phyloP scores from a whole-genome alignment of 2,797 vertebrate genomes.

The Petrocephalus schoutedeni region DNA sequence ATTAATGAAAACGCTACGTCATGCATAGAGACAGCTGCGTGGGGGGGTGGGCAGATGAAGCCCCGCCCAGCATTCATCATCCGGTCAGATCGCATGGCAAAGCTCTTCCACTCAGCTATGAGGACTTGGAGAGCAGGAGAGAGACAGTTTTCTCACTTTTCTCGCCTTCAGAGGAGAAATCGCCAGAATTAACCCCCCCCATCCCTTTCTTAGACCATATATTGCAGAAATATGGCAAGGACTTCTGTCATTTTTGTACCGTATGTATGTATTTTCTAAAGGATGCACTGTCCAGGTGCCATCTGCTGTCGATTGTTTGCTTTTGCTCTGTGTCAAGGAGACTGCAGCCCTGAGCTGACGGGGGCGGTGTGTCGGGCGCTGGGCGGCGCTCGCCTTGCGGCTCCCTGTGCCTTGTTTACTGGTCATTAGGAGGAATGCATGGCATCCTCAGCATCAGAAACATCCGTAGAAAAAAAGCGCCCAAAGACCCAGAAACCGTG shows the following conservation, averaged over 20 bases:
- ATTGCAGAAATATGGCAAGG: constrained; percentile 31
- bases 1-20: neutral
- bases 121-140: neutral
- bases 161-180: constrained; percentile 31
- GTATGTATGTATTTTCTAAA: constrained; percentile 54
- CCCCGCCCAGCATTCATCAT: neutral
- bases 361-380: neutral
- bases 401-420: constrained; percentile 69
- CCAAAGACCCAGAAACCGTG: neutral
- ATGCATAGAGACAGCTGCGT: constrained; percentile 10
- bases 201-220: constrained; percentile 47
- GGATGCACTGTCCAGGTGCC: constrained; percentile 49
- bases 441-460: constrained; percentile 27
- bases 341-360: neutral
- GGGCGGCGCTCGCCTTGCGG: neutral
- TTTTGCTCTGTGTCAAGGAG: constrained; percentile 15
- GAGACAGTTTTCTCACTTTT: constrained; percentile 18
- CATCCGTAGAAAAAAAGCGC: neutral
- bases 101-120: neutral
- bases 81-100: neutral
- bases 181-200: constrained; percentile 8
- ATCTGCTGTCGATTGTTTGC: constrained; percentile 30
- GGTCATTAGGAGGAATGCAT: constrained; percentile 65
- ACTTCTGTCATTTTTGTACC: constrained; percentile 53
- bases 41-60: neutral